Conservation (phyloP, 2,113 vertebrate species). For the Takifugu bimaculatus region DNA sequence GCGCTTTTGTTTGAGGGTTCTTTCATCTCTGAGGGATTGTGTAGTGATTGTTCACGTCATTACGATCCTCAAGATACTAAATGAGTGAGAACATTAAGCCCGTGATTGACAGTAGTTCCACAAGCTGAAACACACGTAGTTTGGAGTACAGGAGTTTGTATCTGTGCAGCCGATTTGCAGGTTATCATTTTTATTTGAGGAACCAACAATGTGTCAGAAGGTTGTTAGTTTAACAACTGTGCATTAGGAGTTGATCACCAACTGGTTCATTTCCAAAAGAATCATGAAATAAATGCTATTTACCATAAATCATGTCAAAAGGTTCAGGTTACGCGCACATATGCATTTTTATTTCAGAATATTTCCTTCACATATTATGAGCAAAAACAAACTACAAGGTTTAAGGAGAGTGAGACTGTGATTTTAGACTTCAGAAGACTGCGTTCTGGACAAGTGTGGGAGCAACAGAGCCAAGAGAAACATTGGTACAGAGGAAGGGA, state of each 20-base stretch:
- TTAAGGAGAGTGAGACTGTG: constrained; percentile 22
- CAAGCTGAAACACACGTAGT: constrained; percentile 23
- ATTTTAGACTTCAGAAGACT: constrained; percentile 47
- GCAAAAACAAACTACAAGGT: constrained; percentile 12
- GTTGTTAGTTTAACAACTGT: constrained; percentile 5
- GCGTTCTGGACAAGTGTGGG: constrained; percentile 43
- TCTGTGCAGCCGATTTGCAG: too few species aligned
- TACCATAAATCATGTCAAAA: too few species aligned
- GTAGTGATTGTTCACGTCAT: constrained; percentile 70
- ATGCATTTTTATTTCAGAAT: not conserved
- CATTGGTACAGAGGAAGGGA: constrained; percentile 1
- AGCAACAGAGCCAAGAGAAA: constrained; percentile 35
- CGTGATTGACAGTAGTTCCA: constrained; percentile 55
- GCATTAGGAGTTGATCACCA: not conserved
- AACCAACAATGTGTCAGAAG: not conserved
- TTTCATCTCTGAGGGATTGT: constrained; percentile 73
- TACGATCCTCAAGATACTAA: constrained; percentile 68
- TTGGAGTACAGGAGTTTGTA: not conserved
- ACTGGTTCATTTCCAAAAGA: too few species aligned
- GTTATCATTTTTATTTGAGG: too few species aligned
- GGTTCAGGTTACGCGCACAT: not conserved
- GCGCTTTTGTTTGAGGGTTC: constrained; percentile 70
- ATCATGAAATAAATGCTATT: too few species aligned
- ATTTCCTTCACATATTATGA: constrained; percentile 8
- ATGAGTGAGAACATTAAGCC: constrained; percentile 65